A percentile compares a stretch with the other conserved stretches of the same genome.
Conservation (phyloP, 2,113 vertebrate genomes). For the Oenanthe oenanthe region DNA sequence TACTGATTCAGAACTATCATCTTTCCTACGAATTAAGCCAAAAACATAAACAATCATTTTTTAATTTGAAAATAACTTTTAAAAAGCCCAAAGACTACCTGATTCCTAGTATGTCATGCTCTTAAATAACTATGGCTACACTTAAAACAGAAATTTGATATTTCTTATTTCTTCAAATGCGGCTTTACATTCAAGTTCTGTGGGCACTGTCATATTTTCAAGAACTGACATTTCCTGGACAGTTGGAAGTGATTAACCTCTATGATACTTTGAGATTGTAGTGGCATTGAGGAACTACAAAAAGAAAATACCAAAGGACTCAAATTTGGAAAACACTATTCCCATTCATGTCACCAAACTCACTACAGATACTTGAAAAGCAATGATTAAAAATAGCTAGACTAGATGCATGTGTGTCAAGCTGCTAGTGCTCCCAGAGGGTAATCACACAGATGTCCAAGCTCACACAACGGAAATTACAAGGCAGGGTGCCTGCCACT, state of each 20-base stretch:
- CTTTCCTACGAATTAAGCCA: background rate
- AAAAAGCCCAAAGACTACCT: background rate
- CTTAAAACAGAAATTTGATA: background rate
- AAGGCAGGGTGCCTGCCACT: constrained; percentile 61
- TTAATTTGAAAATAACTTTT: background rate
- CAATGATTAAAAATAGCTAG: constrained; percentile 63
- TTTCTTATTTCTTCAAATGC: background rate
- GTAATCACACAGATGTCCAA: constrained; percentile 59
- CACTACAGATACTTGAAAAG: constrained; percentile 51
- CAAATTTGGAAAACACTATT: constrained; percentile 44
- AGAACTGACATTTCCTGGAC: constrained; percentile 31
- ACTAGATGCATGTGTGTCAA: constrained; percentile 45
- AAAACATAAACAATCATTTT: background rate
- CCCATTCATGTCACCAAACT: constrained; percentile 49
- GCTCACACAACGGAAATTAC: constrained; percentile 64
- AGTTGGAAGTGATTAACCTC: constrained; percentile 53
- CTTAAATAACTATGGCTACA: background rate
- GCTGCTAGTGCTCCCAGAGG: constrained; percentile 63
- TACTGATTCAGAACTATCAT: background rate
- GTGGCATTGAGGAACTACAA: background rate
- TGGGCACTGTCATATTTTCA: background rate
- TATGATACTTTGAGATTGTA: constrained; percentile 18
- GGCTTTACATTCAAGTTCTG: background rate
- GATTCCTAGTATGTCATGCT: background rate
- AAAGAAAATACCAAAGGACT: constrained; percentile 40